These are phyloP conservation scores for Heterotilapia buettikoferi DNA, from an alignment of 2,113 vertebrate genomes.

Conservation along the genomic window DNA sequence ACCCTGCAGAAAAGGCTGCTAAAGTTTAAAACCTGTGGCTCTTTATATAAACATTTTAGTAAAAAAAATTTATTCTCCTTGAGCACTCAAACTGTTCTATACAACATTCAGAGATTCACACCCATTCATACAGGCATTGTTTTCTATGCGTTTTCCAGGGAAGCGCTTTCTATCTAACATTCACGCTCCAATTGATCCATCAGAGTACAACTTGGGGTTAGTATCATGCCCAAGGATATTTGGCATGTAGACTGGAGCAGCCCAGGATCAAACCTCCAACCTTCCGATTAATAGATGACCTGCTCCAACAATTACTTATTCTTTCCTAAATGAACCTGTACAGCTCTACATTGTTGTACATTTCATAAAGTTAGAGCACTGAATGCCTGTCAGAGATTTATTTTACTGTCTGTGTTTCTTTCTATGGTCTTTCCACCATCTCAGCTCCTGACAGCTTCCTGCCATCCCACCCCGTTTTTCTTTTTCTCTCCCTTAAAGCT, in stretches of 20 bases:
- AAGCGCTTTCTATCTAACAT: neutral
- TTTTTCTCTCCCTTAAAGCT: rapidly evolving
- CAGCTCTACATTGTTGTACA: neutral
- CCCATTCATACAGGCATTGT: neutral
- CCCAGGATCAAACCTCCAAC: neutral
- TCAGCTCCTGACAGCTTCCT: neutral
- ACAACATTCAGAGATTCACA: neutral
- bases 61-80: neutral
- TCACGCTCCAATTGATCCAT: neutral
- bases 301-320: neutral
- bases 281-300: rapidly evolving
- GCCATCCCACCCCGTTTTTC: neutral
- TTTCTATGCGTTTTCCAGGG: neutral
- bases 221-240: neutral
- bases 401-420: neutral
- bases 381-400: neutral
- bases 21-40: neutral
- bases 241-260: neutral
- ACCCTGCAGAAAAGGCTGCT: neutral
- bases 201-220: rapidly evolving
- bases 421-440: neutral
- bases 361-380: neutral
- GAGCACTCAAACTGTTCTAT: neutral
- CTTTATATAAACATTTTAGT: neutral
- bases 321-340: neutral